Percentiles rank a stretch among this genome's conserved stretches.
Conservation (phyloP, 1,140 invertebrate genomes). For the Teleogryllus occipitalis region DNA sequence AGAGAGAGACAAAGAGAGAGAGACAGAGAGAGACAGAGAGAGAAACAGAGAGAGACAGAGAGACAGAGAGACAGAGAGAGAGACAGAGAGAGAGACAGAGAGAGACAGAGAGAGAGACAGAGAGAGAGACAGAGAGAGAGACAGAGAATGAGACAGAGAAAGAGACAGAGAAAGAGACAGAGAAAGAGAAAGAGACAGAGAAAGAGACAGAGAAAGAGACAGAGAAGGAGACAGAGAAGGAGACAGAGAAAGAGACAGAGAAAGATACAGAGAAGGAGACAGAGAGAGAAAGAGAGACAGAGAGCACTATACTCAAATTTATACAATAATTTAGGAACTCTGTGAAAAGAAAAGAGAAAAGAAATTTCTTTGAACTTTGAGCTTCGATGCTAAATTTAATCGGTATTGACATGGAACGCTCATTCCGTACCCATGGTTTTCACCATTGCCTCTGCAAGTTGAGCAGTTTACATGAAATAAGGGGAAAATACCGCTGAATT, state of each 20-base stretch:
- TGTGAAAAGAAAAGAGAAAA: no score
- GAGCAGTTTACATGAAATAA: no score
- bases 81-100: not conserved
- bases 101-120: not conserved
- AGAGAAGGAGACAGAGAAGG: not conserved
- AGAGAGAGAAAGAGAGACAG: not conserved
- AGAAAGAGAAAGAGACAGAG: not conserved
- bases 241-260: not conserved
- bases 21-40: no score
- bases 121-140: not conserved
- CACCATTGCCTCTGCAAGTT: no score
- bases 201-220: not conserved
- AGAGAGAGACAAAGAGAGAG: no score
- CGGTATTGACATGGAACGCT: no score
- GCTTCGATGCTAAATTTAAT: no score
- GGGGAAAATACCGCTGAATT: no score
- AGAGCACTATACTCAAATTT: not conserved
- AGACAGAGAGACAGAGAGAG: not conserved
- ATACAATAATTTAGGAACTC: no score
- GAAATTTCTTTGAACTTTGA: no score
- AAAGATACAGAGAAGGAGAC: not conserved
- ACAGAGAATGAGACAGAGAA: not conserved
- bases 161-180: not conserved
- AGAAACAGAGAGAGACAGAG: no score
- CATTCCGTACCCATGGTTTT: no score